Conservation (phyloP, 2,113 vertebrate species). For the Turnix velox region DNA sequence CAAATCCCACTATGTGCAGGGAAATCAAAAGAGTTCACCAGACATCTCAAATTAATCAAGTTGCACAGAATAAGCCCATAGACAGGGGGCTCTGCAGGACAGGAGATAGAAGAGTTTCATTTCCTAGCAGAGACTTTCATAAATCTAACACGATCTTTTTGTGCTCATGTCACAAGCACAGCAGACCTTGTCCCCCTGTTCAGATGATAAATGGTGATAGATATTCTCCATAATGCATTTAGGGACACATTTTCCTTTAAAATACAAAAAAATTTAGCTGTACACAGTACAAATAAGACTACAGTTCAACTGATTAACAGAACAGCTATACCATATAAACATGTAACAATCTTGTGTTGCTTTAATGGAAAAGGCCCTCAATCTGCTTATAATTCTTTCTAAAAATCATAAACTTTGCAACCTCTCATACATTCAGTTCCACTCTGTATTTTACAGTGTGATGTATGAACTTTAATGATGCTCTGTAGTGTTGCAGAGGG, state of each 20-base stretch:
- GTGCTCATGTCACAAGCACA: neutral
- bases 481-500: slow-evolving; percentile 36
- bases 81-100: slow-evolving; percentile 61
- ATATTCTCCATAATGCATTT: slow-evolving; percentile 50
- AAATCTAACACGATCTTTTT: slow-evolving; percentile 28
- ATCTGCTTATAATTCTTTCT: slow-evolving; percentile 21
- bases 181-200: slow-evolving; percentile 32
- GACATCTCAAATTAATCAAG: neutral
- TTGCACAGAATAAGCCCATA: neutral
- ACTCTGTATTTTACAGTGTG: slow-evolving; percentile 38
- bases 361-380: neutral
- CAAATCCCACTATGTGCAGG: neutral
- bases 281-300: slow-evolving; percentile 42
- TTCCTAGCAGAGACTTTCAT: neutral
- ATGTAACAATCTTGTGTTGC: neutral
- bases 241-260: slow-evolving; percentile 7
- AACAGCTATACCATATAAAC: neutral
- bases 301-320: neutral
- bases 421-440: slow-evolving; percentile 2
- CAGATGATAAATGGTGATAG: slow-evolving; percentile 51
- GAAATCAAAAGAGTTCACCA: neutral
- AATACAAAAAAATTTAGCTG: slow-evolving; percentile 28
- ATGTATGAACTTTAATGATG: slow-evolving; percentile 39
- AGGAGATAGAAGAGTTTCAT: slow-evolving; percentile 12
- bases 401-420: slow-evolving; percentile 40